Percentiles rank a stretch among this genome's conserved stretches.
phyloP scores from a whole-genome alignment of 2,888 invertebrate genomes.

The Clitarchus hookeri region DNA sequence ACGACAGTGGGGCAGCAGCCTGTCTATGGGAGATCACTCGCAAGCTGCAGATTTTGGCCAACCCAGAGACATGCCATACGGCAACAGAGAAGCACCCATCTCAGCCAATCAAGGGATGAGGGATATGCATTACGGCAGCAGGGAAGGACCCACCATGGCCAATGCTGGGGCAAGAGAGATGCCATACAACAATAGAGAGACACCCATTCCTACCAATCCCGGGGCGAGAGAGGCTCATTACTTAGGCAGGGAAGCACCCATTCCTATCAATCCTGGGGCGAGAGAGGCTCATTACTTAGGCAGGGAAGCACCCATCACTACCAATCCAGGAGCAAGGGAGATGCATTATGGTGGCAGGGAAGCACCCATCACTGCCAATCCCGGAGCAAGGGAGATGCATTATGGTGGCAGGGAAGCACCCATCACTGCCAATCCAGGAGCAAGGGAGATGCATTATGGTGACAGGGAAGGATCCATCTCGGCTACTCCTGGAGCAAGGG shows the following conservation, averaged over 20 bases:
- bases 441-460: neutral
- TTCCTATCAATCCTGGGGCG: neutral
- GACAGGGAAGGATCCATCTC: neutral
- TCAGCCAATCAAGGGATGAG: neutral
- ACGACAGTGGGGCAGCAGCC: neutral
- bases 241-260: neutral
- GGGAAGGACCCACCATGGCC: neutral
- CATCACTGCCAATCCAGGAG: neutral
- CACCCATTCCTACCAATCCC: neutral
- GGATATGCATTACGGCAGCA: neutral
- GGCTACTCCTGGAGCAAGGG: neutral
- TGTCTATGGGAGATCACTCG: neutral
- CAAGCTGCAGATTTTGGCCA: neutral
- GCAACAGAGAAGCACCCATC: neutral
- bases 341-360: neutral
- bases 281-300: neutral
- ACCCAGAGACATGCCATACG: neutral
- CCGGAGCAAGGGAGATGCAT: neutral
- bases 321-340: neutral
- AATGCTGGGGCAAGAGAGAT: neutral
- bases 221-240: neutral
- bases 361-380: neutral
- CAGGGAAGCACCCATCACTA: neutral
- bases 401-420: neutral
- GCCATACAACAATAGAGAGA: neutral